Conservation (phyloP, 2,888 invertebrate species). For the Mythimna impura region DNA sequence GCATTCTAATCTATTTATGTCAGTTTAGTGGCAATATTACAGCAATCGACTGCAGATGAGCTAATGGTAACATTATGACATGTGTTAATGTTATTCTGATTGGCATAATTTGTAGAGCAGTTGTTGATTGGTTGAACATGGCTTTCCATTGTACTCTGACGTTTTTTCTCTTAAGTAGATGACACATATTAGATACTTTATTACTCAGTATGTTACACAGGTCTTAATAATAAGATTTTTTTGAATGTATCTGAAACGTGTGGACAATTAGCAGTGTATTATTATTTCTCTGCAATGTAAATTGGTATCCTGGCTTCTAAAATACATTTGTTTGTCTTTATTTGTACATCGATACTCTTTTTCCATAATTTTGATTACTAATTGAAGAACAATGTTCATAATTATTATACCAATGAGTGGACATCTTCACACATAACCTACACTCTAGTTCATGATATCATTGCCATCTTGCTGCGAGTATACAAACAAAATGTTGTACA, state of each 20-base stretch:
- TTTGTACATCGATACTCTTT: no score
- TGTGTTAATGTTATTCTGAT: conserved; percentile 35
- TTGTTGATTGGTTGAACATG: not conserved
- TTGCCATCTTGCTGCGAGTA: not conserved
- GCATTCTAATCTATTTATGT: conserved; percentile 46
- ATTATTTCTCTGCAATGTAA: no score
- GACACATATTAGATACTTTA: no score
- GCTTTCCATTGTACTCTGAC: not conserved
- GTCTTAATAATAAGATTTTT: no score
- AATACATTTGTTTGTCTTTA: no score
- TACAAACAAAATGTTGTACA: conserved; percentile 4
- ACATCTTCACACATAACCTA: not conserved
- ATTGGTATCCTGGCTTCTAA: no score
- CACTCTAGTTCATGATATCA: not conserved
- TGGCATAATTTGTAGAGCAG: conserved; percentile 7
- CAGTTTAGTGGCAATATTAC: conserved; percentile 30
- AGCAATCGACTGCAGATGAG: conserved; percentile 36
- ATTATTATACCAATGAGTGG: not conserved
- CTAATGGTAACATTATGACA: conserved; percentile 3
- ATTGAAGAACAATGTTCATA: not conserved
- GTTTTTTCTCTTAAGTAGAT: not conserved
- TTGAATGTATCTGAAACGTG: no score
- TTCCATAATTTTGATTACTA: not conserved
- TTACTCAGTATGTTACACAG: no score
- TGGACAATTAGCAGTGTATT: no score